These are phyloP conservation scores for Malacosoma neustria DNA, from an alignment of 2,888 invertebrate species.

Conservation along the genomic window DNA sequence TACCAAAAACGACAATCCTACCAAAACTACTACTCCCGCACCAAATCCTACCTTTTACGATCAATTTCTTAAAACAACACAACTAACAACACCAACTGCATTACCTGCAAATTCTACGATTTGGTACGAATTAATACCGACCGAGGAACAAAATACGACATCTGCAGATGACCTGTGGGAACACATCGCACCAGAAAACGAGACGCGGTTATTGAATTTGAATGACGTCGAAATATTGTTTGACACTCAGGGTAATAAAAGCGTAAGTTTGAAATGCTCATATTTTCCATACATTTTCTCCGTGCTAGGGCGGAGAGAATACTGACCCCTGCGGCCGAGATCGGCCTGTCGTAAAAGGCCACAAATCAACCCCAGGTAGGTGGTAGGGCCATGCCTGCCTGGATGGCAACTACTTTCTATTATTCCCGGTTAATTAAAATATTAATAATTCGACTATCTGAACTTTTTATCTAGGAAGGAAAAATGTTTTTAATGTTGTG, in stretches of 20 bases:
- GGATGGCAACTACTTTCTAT: too few species aligned
- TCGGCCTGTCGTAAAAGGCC: too few species aligned
- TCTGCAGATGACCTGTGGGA: constrained; percentile 60
- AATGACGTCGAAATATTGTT: constrained; percentile 69
- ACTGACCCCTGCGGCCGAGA: too few species aligned
- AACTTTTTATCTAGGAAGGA: too few species aligned
- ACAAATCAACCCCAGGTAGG: too few species aligned
- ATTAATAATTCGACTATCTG: too few species aligned
- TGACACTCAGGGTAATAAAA: constrained; percentile 28
- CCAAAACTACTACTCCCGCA: constrained; percentile 37
- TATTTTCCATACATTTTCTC: too few species aligned
- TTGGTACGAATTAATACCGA: constrained; percentile 55
- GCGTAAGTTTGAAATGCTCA: constrained; percentile 28
- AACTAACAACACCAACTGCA: constrained; percentile 17
- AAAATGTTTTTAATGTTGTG: too few species aligned
- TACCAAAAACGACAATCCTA: constrained; percentile 23
- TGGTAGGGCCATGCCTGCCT: too few species aligned
- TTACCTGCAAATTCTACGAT: constrained; percentile 38
- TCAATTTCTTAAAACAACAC: constrained; percentile 64
- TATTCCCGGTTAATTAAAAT: too few species aligned
- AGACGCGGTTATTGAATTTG: constrained; percentile 39
- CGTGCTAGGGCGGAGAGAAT: too few species aligned
- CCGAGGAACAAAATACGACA: constrained; percentile 38
- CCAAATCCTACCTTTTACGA: constrained; percentile 54
- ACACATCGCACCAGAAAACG: constrained; percentile 43